phyloP scores from a whole-genome alignment of 1,140 invertebrate genomes.

The Rhagoletis zephyria region DNA sequence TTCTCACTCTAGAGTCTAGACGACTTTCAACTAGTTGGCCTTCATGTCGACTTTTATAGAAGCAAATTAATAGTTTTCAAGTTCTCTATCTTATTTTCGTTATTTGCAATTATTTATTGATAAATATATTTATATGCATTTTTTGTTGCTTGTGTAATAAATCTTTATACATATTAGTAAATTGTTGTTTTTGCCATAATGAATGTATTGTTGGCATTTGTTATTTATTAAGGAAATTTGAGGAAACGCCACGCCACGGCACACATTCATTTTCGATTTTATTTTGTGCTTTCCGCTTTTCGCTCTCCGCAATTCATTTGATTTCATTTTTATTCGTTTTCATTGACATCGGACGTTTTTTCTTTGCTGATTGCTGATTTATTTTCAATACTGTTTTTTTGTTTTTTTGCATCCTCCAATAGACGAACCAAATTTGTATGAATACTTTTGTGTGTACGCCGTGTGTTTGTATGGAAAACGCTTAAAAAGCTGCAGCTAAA shows the following conservation, averaged over 20 bases:
- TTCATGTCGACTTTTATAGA: background rate
- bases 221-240: conserved; percentile 49
- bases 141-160: conserved; percentile 14
- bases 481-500: conserved; percentile 22
- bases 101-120: background rate
- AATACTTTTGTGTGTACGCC: background rate
- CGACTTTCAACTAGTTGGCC: conserved; percentile 22
- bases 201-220: conserved; percentile 9
- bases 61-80: background rate
- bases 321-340: conserved; percentile 20
- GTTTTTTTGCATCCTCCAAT: background rate
- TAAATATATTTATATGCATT: background rate
- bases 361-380: background rate
- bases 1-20: background rate
- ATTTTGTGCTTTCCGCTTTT: background rate
- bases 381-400: background rate
- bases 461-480: background rate
- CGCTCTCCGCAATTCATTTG: background rate
- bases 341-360: conserved; percentile 11
- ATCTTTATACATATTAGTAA: background rate
- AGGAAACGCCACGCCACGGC: background rate
- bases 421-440: conserved; percentile 15
- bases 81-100: background rate
- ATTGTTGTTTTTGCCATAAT: background rate
- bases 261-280: background rate